Evolutionary conservation across 2,888 invertebrate species (phyloP).

Genomic region (Eulithis prunata): DNA sequence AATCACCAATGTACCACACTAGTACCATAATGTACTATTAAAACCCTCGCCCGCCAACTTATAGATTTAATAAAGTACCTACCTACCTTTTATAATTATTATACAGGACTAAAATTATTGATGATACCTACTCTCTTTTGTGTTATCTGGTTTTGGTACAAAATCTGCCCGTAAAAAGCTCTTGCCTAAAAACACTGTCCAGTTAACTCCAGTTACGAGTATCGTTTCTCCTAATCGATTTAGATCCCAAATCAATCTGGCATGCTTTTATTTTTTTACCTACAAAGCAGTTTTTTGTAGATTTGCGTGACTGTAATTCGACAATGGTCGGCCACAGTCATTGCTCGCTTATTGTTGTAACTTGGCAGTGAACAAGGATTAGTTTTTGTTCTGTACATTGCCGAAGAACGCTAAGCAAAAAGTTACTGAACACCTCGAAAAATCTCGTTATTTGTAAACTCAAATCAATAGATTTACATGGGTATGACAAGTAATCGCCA

Average conservation of each 20-base stretch:
- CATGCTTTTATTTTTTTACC: slow-evolving; percentile 27
- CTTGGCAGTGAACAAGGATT: not conserved
- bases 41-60: no score
- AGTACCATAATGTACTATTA: no score
- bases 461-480: slow-evolving; percentile 21
- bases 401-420: not conserved
- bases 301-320: slow-evolving; percentile 36
- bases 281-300: slow-evolving; percentile 23
- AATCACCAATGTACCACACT: no score
- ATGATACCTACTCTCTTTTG: no score
- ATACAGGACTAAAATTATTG: no score
- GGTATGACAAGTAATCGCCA: slow-evolving; percentile 20
- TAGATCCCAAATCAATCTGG: slow-evolving; percentile 14
- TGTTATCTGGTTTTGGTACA: no score
- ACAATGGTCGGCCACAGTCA: slow-evolving; percentile 29
- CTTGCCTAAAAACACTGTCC: not conserved
- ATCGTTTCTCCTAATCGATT: slow-evolving; percentile 8
- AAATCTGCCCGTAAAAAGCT: no score
- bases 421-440: not conserved
- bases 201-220: not conserved
- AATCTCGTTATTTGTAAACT: not conserved
- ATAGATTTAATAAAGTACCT: no score
- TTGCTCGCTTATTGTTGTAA: slow-evolving; percentile 24
- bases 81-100: no score
- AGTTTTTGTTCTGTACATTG: slow-evolving; percentile 2